Evolutionary conservation across 2,888 invertebrate species (phyloP).

Genomic region (Macaria liturata): DNA sequence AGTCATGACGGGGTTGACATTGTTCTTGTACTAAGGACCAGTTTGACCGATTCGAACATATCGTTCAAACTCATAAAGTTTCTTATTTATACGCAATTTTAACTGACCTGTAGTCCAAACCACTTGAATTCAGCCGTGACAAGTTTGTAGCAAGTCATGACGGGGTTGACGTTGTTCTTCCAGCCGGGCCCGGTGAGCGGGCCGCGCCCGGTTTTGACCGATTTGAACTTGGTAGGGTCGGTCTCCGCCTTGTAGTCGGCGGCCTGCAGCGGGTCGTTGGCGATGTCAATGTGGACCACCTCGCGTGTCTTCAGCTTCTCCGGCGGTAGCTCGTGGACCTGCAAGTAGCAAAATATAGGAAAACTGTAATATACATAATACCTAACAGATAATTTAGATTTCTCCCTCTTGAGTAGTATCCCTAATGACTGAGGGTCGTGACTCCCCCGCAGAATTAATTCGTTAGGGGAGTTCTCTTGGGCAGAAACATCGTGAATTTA

Average conservation of each 20-base stretch:
- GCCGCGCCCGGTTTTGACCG: constrained; percentile 96
- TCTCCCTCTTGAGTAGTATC: too few relatives aligned
- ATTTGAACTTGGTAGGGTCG: constrained; percentile 89
- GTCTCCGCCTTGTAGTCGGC: constrained; percentile 93
- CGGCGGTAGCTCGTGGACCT: constrained; percentile 96
- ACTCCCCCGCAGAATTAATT: too few relatives aligned
- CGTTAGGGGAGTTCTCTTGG: too few relatives aligned
- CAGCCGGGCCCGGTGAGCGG: constrained; percentile 92
- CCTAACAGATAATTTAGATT: too few relatives aligned
- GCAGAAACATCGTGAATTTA: too few relatives aligned
- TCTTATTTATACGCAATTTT: background rate
- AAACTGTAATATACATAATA: too few relatives aligned
- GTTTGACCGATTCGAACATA: too few relatives aligned
- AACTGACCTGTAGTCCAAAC: constrained; percentile 93
- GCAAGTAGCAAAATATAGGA: constrained; percentile 30
- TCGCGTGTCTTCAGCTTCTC: constrained; percentile 95
- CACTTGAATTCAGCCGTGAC: constrained; percentile 99
- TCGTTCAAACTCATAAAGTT: too few relatives aligned
- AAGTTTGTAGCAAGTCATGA: constrained; percentile 99
- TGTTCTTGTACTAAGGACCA: too few relatives aligned
- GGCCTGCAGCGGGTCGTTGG: constrained; percentile 91
- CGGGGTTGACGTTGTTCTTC: constrained; percentile 90
- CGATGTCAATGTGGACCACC: constrained; percentile 96
- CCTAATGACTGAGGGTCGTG: too few relatives aligned
- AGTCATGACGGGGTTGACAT: too few relatives aligned